These are phyloP conservation scores for Thaumatotibia leucotreta DNA, from an alignment of 1,140 invertebrate genomes.

Conservation along the genomic window DNA sequence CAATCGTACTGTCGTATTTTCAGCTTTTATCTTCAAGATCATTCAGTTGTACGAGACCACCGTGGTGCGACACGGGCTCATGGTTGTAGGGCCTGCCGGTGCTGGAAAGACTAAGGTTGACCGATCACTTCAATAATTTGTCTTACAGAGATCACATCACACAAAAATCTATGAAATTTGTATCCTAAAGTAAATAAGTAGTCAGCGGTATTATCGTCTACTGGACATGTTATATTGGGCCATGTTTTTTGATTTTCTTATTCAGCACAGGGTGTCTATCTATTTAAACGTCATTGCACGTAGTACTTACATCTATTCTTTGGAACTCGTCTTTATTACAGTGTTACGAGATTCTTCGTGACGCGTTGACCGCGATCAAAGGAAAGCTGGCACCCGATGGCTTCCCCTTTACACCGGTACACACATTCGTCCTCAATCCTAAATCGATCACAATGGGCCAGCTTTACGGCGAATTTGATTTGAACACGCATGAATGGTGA, in stretches of 20 bases:
- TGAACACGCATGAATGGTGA: conserved; percentile 88
- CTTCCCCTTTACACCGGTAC: conserved; percentile 79
- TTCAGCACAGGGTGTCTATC: no score
- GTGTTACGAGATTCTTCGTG: conserved; percentile 84
- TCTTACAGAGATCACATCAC: no score
- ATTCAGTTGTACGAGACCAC: conserved; percentile 90
- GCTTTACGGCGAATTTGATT: conserved; percentile 88
- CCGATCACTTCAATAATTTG: no score
- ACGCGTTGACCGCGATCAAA: conserved; percentile 80
- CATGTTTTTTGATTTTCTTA: no score
- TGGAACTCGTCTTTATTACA: conserved; percentile 52
- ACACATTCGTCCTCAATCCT: conserved; percentile 83
- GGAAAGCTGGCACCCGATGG: conserved; percentile 82
- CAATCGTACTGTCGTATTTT: conserved; percentile 32
- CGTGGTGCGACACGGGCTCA: conserved; percentile 87
- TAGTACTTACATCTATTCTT: no score
- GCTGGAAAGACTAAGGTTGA: conserved; percentile 84
- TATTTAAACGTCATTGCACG: no score
- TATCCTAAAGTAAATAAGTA: no score
- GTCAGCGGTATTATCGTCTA: no score
- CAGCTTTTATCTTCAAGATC: conserved; percentile 85
- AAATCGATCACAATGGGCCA: conserved; percentile 91
- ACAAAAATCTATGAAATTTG: no score
- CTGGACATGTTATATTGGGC: no score
- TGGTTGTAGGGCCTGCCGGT: conserved; percentile 88